Evolutionary conservation across 1,140 invertebrate genomes (phyloP), one percentile per base, ranked within the genome.

Genomic region (Papilio machaon): DNA sequence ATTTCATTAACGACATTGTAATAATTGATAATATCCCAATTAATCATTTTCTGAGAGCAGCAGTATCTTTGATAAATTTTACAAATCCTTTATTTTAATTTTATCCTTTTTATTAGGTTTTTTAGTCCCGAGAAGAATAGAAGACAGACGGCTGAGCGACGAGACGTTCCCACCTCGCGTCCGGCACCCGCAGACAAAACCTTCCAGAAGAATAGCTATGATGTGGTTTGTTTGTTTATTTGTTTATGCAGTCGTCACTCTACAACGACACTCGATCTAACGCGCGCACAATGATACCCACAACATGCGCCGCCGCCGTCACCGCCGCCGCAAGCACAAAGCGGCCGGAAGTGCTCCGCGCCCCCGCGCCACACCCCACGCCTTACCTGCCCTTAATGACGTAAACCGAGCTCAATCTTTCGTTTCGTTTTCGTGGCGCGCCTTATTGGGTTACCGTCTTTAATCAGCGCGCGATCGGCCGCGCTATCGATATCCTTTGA

Each of bases 361-460:
- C 54, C 30, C 11, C 23, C 64, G 11, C 64, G 11, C 7, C 54
- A 1, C 54, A 17, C 54, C 54, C 3, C 52, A 85, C 85, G 85
- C 83, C 83, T 67, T 81, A 58, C 80, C 60, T 78, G 79, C 83
- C 86, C 83, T 86, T 93, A 93, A 93, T 91, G 91, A 91, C 86
- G 90, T 91, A 91, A 91, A 86, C 85, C 88, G 90, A 93, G 86
- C 85, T 79, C 86, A 88, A 87, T 89, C 89, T 88, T 91, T 91
- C 89, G 87, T 91, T 90, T 91, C 86, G 88, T 88, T 88, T 89
- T 88, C 87, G 86, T 89, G 88, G 89, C 86, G 85, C 88, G 85
- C 85, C 87, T 91, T 90, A 90, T 92, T 91, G 87, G 85, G 88
- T 93, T 93, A 92, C 91, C 88, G 85, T 84, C 91, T 93, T 93